Percentiles rank a stretch among this genome's conserved stretches.
Conservation (phyloP, 2,888 invertebrate genomes). For the Caenorhabditis sp. region DNA sequence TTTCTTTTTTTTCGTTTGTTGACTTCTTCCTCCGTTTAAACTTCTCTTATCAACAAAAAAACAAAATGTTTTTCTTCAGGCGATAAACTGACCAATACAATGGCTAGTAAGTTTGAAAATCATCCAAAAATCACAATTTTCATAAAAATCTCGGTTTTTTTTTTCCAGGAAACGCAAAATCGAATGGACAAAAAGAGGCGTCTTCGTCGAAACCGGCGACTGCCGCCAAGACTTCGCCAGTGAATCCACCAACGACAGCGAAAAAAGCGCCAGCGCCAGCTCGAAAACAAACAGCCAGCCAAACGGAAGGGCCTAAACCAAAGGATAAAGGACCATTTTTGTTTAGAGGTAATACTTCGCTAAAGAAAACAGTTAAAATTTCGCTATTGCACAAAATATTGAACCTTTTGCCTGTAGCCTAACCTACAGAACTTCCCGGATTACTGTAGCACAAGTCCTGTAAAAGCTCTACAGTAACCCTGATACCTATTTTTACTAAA, state of each 20-base stretch:
- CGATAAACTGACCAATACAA: neutral
- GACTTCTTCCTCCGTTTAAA: too few relatives aligned
- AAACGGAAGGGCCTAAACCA: neutral
- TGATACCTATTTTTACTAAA: too few relatives aligned
- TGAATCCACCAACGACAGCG: neutral
- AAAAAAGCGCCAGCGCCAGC: neutral
- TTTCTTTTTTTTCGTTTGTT: neutral
- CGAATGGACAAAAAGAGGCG: neutral
- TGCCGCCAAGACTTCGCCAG: neutral
- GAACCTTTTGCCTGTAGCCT: too few relatives aligned
- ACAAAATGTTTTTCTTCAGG: neutral
- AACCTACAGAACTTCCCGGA: too few relatives aligned
- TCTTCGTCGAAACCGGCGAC: neutral
- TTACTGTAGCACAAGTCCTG: too few relatives aligned
- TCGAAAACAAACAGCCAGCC: neutral
- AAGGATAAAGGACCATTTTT: neutral
- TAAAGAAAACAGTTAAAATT: too few relatives aligned
- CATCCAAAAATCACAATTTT: neutral
- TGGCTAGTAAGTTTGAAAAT: conserved; percentile 6
- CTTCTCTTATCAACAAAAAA: too few relatives aligned
- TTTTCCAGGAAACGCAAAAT: conserved; percentile 7
- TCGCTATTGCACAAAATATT: too few relatives aligned
- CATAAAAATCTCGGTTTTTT: neutral
- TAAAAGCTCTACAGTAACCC: too few relatives aligned
- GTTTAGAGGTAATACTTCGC: too few relatives aligned